Evolutionary conservation across 2,888 invertebrate species (phyloP).

Genomic region (Pterostichus niger): DNA sequence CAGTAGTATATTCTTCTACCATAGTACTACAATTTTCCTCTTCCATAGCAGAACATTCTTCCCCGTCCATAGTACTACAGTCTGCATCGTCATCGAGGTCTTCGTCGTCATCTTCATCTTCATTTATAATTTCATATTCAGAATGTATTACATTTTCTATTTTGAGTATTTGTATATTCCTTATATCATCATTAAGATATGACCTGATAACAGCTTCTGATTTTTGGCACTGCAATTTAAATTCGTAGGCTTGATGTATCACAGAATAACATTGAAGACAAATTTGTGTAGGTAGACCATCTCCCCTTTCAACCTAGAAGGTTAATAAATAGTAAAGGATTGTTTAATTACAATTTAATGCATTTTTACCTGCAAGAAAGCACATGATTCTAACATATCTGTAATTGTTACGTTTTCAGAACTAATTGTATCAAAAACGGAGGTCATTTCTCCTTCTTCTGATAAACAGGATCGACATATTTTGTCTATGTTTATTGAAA

Average conservation of each 20-base stretch:
- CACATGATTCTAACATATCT: conserved; percentile 77
- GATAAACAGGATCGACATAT: conserved; percentile 78
- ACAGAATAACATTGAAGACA: conserved; percentile 77
- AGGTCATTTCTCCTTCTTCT: conserved; percentile 74
- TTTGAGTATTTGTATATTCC: conserved; percentile 61
- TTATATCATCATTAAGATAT: conserved; percentile 69
- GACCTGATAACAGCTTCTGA: conserved; percentile 77
- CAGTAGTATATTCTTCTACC: background rate
- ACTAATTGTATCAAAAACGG: conserved; percentile 75
- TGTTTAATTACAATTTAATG: background rate
- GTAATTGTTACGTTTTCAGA: conserved; percentile 75
- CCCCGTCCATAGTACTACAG: background rate
- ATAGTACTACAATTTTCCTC: background rate
- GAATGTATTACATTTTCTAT: conserved; percentile 49
- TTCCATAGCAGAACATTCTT: conserved; percentile 4
- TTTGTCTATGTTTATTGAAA: conserved; percentile 73
- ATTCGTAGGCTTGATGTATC: conserved; percentile 77
- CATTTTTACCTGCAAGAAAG: conserved; percentile 76
- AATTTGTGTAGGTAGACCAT: conserved; percentile 77
- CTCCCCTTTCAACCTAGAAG: conserved; percentile 74
- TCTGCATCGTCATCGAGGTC: conserved; percentile 17
- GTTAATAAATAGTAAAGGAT: conserved; percentile 22
- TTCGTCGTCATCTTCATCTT: conserved; percentile 58
- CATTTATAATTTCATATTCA: conserved; percentile 62
- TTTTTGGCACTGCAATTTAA: conserved; percentile 77